phyloP scores from a whole-genome alignment of 2,113 vertebrate genomes.

The Numenius arquata region DNA sequence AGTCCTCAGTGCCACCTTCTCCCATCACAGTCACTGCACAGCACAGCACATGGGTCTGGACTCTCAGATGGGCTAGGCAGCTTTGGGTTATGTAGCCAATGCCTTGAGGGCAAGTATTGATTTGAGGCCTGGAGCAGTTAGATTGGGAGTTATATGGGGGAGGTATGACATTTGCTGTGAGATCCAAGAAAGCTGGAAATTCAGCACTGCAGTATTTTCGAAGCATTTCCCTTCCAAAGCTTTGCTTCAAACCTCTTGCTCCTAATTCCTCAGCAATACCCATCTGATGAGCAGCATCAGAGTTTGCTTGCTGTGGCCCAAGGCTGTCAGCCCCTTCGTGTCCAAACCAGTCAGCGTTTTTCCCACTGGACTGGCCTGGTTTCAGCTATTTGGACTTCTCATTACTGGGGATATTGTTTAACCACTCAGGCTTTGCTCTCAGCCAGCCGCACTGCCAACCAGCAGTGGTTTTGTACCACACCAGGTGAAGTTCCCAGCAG shows the following conservation, averaged over 20 bases:
- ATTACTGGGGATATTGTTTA: not conserved
- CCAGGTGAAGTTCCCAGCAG: not conserved
- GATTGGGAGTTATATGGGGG: not conserved
- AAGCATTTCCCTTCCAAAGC: not conserved
- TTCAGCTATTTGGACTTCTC: not conserved
- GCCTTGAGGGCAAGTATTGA: not conserved
- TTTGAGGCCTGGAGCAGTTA: not conserved
- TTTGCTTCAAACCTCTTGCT: not conserved
- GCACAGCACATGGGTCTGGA: not conserved
- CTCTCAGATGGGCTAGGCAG: not conserved
- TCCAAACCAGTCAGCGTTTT: not conserved
- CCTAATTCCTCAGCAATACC: not conserved
- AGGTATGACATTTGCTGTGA: not conserved
- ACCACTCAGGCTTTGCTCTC: not conserved
- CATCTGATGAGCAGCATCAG: not conserved
- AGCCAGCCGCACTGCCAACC: not conserved
- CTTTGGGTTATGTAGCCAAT: not conserved
- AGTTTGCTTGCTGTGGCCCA: not conserved
- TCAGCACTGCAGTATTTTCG: not conserved
- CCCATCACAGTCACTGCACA: not conserved
- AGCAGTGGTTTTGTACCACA: not conserved
- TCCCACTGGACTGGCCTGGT: not conserved
- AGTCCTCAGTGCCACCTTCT: not conserved
- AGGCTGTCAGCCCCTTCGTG: not conserved
- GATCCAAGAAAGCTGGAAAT: not conserved